Evolutionary conservation across 2,797 vertebrate species (phyloP).

Genomic region (Antennarius maculatus): DNA sequence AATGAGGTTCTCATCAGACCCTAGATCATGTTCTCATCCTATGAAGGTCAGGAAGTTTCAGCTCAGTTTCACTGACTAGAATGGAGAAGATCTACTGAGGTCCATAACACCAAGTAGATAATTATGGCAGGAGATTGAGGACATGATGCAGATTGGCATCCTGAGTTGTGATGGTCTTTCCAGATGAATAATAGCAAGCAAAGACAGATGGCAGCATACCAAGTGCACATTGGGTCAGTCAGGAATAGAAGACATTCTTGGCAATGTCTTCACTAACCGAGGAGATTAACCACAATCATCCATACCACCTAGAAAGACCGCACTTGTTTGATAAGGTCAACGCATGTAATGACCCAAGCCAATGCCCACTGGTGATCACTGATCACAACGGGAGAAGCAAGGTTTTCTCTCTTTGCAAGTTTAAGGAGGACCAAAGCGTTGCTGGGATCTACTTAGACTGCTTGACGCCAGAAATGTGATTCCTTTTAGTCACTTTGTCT

Average conservation of each 20-base stretch:
- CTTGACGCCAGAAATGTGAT: background rate
- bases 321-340: background rate
- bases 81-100: background rate
- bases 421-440: background rate
- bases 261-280: conserved; percentile 5
- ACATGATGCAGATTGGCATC: background rate
- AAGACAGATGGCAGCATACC: background rate
- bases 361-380: background rate
- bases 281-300: background rate
- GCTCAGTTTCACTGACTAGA: conserved; percentile 1
- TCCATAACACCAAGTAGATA: background rate
- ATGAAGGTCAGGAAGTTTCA: conserved; percentile 4
- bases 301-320: background rate
- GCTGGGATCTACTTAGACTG: conserved; percentile 6
- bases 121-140: background rate
- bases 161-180: background rate
- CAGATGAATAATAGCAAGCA: background rate
- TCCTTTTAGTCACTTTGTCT: conserved; percentile 38
- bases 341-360: conserved; percentile 28
- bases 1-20: conserved; percentile 3
- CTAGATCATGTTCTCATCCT: background rate
- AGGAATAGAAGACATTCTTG: background rate
- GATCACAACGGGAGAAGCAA: background rate
- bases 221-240: background rate
- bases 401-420: conserved; percentile 6